These are phyloP conservation scores for Lithophane ornitopus DNA, from an alignment of 2,888 invertebrate species.

Conservation along the genomic window DNA sequence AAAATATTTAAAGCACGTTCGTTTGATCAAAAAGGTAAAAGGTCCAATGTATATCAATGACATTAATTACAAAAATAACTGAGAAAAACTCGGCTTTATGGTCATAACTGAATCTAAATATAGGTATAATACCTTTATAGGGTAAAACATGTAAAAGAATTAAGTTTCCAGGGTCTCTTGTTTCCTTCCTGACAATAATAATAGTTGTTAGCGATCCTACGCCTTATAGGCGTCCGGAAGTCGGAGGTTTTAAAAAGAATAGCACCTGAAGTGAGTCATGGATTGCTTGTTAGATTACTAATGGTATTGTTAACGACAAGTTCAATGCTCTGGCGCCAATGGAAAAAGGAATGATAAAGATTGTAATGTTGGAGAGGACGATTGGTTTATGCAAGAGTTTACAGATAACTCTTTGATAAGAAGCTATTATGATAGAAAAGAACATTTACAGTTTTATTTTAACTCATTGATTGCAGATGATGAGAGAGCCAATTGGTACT, in stretches of 20 bases:
- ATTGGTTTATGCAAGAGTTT: background rate
- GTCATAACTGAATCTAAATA: slow-evolving; percentile 1
- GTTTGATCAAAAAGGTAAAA: background rate
- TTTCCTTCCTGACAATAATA: slow-evolving; percentile 18
- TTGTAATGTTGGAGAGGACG: background rate
- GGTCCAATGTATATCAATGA: background rate
- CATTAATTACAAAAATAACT: background rate
- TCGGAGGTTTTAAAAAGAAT: slow-evolving; percentile 21
- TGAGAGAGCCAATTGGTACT: background rate
- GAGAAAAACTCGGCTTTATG: background rate
- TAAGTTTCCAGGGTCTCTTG: background rate
- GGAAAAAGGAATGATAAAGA: background rate
- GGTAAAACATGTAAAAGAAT: slow-evolving; percentile 7
- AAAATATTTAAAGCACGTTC: background rate
- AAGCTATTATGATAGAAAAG: background rate
- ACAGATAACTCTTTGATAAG: background rate
- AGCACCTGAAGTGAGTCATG: slow-evolving; percentile 49
- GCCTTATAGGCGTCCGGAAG: slow-evolving; percentile 45
- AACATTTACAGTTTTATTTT: background rate
- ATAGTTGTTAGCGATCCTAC: slow-evolving; percentile 7
- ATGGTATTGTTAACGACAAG: slow-evolving; percentile 41
- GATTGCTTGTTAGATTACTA: slow-evolving; percentile 44
- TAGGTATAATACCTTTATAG: background rate
- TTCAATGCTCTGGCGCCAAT: slow-evolving; percentile 39
- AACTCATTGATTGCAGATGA: slow-evolving; percentile 6